Evolutionary conservation across 2,888 invertebrate genomes (phyloP).

Genomic region (Standfussiana lucernea): DNA sequence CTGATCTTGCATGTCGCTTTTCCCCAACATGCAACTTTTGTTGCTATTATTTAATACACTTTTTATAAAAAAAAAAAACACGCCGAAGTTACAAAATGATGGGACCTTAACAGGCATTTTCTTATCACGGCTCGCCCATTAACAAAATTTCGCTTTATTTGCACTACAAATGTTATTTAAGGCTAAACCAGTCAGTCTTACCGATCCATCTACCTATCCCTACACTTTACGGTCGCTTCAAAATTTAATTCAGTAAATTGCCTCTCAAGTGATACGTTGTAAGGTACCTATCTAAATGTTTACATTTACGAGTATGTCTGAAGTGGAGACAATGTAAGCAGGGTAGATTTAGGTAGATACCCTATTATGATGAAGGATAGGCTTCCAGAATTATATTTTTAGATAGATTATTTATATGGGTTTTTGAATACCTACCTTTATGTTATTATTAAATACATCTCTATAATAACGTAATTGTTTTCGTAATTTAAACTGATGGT

Average conservation of each 20-base stretch:
- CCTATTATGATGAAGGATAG: conserved; percentile 4
- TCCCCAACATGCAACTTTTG: not conserved
- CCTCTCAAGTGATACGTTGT: conserved; percentile 42
- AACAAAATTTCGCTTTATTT: not conserved
- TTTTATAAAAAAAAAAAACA: too few species aligned
- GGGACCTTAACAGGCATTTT: not conserved
- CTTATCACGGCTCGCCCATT: too few species aligned
- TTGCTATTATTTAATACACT: not conserved
- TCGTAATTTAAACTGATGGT: too few species aligned
- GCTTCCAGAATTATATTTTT: not conserved
- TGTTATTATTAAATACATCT: not conserved
- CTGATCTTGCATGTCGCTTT: not conserved
- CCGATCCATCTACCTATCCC: conserved; percentile 17
- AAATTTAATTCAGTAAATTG: conserved; percentile 63
- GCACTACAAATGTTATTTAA: not conserved
- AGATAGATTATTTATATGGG: not conserved
- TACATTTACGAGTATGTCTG: conserved; percentile 41
- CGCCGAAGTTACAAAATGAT: not conserved
- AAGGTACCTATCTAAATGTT: conserved; percentile 45
- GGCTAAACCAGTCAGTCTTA: not conserved
- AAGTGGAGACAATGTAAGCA: conserved; percentile 30
- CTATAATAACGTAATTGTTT: too few species aligned
- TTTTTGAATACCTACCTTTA: not conserved
- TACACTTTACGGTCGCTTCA: conserved; percentile 42
- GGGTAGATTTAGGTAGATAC: conserved; percentile 20